Base-by-base conservation (phyloP, 2,888 invertebrate genomes). In the Ennomos quercinarius region DNA sequence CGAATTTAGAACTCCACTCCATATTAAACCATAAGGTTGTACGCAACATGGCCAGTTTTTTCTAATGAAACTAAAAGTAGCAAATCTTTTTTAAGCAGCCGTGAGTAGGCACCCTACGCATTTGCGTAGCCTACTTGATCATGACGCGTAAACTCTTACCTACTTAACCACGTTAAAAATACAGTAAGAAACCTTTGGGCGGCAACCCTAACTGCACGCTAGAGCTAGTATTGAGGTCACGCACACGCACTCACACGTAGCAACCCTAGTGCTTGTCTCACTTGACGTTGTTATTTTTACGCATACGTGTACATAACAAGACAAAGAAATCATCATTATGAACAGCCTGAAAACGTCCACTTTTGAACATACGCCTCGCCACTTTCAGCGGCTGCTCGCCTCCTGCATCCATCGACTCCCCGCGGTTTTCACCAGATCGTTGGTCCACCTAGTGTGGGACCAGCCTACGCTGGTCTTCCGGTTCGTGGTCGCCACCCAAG, bases 201-300 rank as follows among this genome's bases (percentile, higher is more conserved):
- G 55, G 17, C 52, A 58, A 51, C 68, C 67, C 67, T 53, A 57
- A 51, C 37, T 55, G 53, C 69, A 77, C 75, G 78, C 70, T 76
- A 55, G 68, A 66, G 67, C 34, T 67, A 60, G 57, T 67, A 78
- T 71, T 59, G 55, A 68, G 80, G 79, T 71, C 66, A 63, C 65
- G 64, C 73, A 71, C 64, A 74, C 71, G 68, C 71, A 74, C 66
- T 64, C 67, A 64, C 58, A 51, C 58, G 59, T 64, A 59, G 63
- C 66, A 67, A 58, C 67, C 61, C 57, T 64, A 60, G 50, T 64
- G 40, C 10, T 17, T 13, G 10, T 27, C n/a, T 17, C 9, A 36
- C 54, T 59, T 59, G 54, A 59, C 54, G 49, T 42, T 44, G 27
- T 44, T 45, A 39, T 51, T 51, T 49, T 42, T 46, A 46, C 42